Percentiles rank a stretch among this genome's conserved stretches.
Conservation (phyloP, 1,140 invertebrate genomes). For the Acromyrmex echinatior region DNA sequence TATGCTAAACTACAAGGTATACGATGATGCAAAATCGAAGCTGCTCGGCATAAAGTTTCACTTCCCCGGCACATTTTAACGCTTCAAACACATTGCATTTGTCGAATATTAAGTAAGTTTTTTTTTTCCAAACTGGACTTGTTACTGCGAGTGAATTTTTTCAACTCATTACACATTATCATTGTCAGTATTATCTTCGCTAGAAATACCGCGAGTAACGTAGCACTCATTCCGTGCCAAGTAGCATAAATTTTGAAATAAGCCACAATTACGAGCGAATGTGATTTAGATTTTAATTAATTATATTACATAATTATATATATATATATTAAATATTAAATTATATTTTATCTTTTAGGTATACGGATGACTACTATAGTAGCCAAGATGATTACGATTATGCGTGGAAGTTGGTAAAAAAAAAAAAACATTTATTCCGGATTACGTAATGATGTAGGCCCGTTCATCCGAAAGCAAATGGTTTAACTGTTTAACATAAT, state of each 20-base stretch:
- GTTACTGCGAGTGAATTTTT: conserved; percentile 4
- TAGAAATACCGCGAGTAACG: conserved; percentile 32
- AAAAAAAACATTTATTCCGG: conserved; percentile 13
- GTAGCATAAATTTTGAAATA: conserved; percentile 47
- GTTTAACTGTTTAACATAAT: neutral
- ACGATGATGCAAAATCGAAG: conserved; percentile 46
- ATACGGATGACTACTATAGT: conserved; percentile 41
- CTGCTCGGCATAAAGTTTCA: conserved; percentile 25
- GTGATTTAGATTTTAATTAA: conserved; percentile 64
- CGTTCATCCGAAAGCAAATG: conserved; percentile 21
- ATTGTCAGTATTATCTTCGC: conserved; percentile 36
- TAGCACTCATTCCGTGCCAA: conserved; percentile 47
- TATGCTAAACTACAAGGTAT: conserved; percentile 45
- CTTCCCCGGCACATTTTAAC: conserved; percentile 21
- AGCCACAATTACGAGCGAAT: conserved; percentile 44
- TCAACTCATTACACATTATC: neutral
- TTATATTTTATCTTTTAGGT: conserved; percentile 66
- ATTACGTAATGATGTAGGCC: conserved; percentile 40
- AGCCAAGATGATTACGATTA: conserved; percentile 46
- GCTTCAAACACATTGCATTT: conserved; percentile 6
- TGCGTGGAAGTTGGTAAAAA: conserved; percentile 29
- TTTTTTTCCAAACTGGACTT: neutral
- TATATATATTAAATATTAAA: conserved; percentile 53
- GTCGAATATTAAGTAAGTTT: neutral
- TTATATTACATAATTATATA: conserved; percentile 61